phyloP scores from a whole-genome alignment of 2,888 invertebrate species.

The Hoplodrina ambigua region DNA sequence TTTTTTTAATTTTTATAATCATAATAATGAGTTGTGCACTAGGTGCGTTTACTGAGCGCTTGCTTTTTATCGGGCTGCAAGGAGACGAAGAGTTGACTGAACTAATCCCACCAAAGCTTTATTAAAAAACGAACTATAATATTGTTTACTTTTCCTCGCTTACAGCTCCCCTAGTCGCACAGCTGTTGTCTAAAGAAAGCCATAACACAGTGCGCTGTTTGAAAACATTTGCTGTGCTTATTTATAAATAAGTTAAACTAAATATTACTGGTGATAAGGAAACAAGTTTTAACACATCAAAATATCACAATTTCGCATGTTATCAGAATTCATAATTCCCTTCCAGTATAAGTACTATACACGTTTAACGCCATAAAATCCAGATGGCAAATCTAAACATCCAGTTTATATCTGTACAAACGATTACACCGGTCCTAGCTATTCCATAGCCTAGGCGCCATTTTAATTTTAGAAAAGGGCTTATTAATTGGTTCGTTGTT shows the following conservation, averaged over 20 bases:
- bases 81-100: not conserved
- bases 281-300: not conserved
- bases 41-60: not conserved
- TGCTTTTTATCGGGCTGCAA: not conserved
- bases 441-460: not conserved
- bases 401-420: not conserved
- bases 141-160: not conserved
- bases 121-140: not conserved
- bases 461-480: not conserved
- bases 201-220: not conserved
- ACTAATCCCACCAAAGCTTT: not conserved
- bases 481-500: not conserved
- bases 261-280: not conserved
- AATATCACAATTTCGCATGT: conserved; percentile 17
- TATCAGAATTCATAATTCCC: conserved; percentile 7
- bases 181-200: not conserved
- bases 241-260: conserved; percentile 9
- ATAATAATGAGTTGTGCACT: not conserved
- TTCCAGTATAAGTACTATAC: too few species aligned
- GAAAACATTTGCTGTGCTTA: conserved; percentile 9
- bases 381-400: too few species aligned
- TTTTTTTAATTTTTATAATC: too few species aligned
- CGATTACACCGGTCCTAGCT: not conserved
- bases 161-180: not conserved
- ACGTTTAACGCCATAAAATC: too few species aligned